A percentile compares a stretch with the other conserved stretches of the same genome.
phyloP scores from a whole-genome alignment of 2,797 vertebrate species.

The Acomys russatus region DNA sequence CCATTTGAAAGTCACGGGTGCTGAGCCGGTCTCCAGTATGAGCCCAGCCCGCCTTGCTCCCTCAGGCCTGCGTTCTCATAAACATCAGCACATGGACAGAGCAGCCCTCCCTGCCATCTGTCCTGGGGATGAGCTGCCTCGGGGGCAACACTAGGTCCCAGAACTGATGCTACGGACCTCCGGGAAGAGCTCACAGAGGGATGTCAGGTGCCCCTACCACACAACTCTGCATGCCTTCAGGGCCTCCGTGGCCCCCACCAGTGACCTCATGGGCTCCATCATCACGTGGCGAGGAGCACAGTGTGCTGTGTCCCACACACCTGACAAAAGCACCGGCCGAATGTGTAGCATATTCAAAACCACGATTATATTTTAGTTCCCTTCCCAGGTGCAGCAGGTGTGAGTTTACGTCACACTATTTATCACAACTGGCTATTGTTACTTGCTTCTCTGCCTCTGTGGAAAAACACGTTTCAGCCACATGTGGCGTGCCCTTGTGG shows the following conservation, averaged over 20 bases:
- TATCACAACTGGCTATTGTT: neutral
- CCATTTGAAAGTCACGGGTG: neutral
- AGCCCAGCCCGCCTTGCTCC: neutral
- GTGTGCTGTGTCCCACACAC: accelerated
- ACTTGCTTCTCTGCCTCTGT: neutral
- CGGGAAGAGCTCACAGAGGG: neutral
- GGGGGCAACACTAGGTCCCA: neutral
- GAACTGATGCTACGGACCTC: neutral
- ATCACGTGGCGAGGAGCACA: neutral
- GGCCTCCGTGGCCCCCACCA: neutral
- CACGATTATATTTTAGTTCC: neutral
- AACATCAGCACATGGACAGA: neutral
- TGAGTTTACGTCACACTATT: neutral
- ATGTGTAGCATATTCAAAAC: neutral
- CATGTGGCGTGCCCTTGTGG: neutral
- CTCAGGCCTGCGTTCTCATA: neutral
- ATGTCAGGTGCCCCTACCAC: too few relatives aligned
- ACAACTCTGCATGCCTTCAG: neutral
- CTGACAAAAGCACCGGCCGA: neutral
- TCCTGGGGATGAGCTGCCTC: neutral
- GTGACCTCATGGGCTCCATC: neutral
- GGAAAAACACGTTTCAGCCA: neutral
- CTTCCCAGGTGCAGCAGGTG: neutral
- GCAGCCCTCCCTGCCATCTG: neutral
- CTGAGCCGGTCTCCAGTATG: neutral